Base-by-base conservation (phyloP, 1,140 invertebrate genomes). In the Hylaeus volcanicus region DNA sequence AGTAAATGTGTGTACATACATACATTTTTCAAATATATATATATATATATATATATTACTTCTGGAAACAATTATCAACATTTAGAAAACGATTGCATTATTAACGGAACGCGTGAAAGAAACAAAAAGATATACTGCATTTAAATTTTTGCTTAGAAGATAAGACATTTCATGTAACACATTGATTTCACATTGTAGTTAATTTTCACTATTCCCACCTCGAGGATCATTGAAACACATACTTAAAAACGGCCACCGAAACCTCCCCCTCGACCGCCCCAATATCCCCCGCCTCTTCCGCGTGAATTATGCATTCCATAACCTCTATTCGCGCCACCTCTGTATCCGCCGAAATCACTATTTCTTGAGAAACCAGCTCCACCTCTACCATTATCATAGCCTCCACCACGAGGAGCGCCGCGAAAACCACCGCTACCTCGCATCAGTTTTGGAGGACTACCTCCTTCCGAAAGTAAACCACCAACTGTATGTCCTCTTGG, bases 401-500 rank as follows among this genome's bases (percentile, higher is more conserved):
- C 74, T n/a, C 74, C 60, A 11, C 72, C 71, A 8, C 70, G 65
- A 60, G 15, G 77, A 48, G 55, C 39, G 11, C 83, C 84, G 8
- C 78, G 83, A 55, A 78, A 86, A 73, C 64, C 55, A 41, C 51
- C 64, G 53, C 74, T 75, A 5, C n/a, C 56, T 5, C 90, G 79
- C 84, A 88, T 85, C 41, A 89, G 48, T 87, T 91, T 91, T 12
- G 79, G 1, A 53, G 87, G 82, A 1, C 53, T 56, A 37, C 12
- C 51, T 37, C 51, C 61, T 11, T 61, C 76, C 8, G 76, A 41
- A 37, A 70, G 6, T 53, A 76, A 84, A 75, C 88, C 61, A 81
- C 88, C 61, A 81, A 88, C 78, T 68, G 79, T 39, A 74, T 92
- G 87, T 11, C 91, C 92, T 63, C 93, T 88, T 11, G 93, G 93